Conservation (phyloP, 2,797 vertebrate species). For the Macropodus opercularis region DNA sequence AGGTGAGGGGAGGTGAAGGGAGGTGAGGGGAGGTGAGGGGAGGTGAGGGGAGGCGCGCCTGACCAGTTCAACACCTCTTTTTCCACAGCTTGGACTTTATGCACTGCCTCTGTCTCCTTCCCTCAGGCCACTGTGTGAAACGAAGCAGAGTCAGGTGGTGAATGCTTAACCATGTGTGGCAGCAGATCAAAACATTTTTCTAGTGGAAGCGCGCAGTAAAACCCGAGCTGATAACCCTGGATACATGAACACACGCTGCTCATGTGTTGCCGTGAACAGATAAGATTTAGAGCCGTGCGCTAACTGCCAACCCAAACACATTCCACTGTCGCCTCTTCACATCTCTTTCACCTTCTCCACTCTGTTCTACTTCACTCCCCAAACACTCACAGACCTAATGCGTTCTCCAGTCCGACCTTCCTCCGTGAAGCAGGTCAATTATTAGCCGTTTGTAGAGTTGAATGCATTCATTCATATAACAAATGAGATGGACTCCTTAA, state of each 20-base stretch:
- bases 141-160: slow-evolving; percentile 65
- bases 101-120: slow-evolving; percentile 2
- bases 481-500: no score
- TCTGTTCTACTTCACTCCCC: slow-evolving; percentile 14
- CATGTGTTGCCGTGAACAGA: slow-evolving; percentile 37
- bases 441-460: no score
- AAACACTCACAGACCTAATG: no score
- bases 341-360: slow-evolving; percentile 27
- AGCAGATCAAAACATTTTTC: slow-evolving; percentile 67
- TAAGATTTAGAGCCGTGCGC: slow-evolving; percentile 54
- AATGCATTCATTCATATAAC: no score
- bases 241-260: slow-evolving; percentile 17
- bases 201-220: slow-evolving; percentile 59
- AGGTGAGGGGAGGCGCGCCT: slow-evolving; percentile 39
- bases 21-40: slow-evolving; percentile 22
- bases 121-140: slow-evolving; percentile 53
- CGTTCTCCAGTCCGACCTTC: no score
- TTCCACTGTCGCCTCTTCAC: slow-evolving; percentile 47
- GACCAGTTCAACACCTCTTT: slow-evolving; percentile 53
- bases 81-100: slow-evolving; percentile 45
- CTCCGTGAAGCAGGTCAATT: no score
- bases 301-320: slow-evolving; percentile 59
- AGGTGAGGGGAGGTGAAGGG: slow-evolving; percentile 35
- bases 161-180: slow-evolving; percentile 75
- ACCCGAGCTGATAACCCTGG: slow-evolving; percentile 52